Percentiles rank a stretch among this genome's conserved stretches.
These are phyloP conservation scores for Xanthostigma xanthostigma DNA, from an alignment of 2,888 invertebrate species.

Conservation along the genomic window DNA sequence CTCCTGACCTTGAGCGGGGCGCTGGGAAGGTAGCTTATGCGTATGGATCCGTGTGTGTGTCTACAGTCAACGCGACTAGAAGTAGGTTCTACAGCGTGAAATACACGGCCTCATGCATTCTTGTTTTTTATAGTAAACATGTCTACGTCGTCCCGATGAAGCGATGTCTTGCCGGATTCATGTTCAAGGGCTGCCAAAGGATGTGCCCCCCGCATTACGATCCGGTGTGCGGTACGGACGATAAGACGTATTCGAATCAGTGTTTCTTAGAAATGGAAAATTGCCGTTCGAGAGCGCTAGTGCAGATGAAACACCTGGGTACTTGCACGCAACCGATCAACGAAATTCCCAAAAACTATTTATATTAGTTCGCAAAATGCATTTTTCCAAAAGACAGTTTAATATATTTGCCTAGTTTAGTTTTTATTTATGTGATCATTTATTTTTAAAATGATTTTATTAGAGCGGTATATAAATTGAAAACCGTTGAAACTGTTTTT, in stretches of 20 bases:
- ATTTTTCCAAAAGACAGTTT: not conserved
- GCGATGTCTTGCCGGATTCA: conserved; percentile 69
- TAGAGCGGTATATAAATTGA: too few relatives aligned
- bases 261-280: conserved; percentile 87
- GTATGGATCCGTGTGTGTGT: too few relatives aligned
- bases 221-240: conserved; percentile 86
- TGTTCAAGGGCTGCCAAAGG: conserved; percentile 73
- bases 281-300: conserved; percentile 67
- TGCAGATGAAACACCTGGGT: conserved; percentile 64
- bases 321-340: conserved; percentile 74
- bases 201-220: conserved; percentile 79
- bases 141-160: conserved; percentile 83
- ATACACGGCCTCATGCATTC: not conserved
- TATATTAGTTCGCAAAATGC: conserved; percentile 40
- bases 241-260: conserved; percentile 83
- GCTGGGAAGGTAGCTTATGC: too few relatives aligned
- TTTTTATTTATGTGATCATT: too few relatives aligned
- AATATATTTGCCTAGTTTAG: not conserved
- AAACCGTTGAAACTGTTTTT: too few relatives aligned
- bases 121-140: conserved; percentile 51
- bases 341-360: conserved; percentile 73
- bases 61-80: too few relatives aligned
- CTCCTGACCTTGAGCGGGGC: too few relatives aligned
- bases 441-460: too few relatives aligned
- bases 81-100: too few relatives aligned